A percentile compares a stretch with the other conserved stretches of the same genome.
These are phyloP conservation scores for Sciurus vulgaris DNA, from an alignment of 2,797 vertebrate genomes.

Conservation along the genomic window DNA sequence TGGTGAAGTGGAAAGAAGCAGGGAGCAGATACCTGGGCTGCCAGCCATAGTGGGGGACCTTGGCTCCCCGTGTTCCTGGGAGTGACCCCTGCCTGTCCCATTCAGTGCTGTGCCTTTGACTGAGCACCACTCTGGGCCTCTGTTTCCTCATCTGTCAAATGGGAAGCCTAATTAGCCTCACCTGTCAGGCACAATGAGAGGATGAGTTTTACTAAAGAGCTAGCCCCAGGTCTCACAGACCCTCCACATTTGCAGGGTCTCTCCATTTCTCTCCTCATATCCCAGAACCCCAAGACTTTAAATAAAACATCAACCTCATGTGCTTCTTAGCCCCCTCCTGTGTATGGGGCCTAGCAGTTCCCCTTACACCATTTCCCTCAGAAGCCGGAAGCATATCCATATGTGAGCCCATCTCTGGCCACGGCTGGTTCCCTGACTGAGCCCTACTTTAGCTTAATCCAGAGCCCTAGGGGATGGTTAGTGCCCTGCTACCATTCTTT, in stretches of 20 bases:
- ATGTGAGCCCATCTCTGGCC: background rate
- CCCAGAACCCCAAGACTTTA: background rate
- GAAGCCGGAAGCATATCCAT: background rate
- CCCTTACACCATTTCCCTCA: background rate
- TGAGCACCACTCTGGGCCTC: background rate
- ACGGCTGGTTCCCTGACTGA: background rate
- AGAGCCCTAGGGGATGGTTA: background rate
- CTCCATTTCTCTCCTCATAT: background rate
- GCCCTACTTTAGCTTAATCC: background rate
- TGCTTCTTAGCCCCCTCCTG: background rate
- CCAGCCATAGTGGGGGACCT: too few relatives aligned
- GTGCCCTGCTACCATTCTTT: background rate
- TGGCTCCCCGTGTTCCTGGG: rapidly evolving
- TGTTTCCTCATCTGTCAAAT: background rate
- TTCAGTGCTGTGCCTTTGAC: background rate
- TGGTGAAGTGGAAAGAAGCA: background rate
- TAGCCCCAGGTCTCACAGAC: background rate
- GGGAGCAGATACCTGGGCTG: background rate
- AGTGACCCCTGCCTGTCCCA: background rate
- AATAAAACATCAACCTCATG: background rate
- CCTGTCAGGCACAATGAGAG: background rate
- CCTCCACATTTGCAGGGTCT: background rate
- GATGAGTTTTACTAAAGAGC: background rate
- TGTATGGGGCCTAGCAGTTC: background rate
- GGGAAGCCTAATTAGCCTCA: background rate